phyloP scores from a whole-genome alignment of 2,797 vertebrate species.

The Oreochromis mossambicus region DNA sequence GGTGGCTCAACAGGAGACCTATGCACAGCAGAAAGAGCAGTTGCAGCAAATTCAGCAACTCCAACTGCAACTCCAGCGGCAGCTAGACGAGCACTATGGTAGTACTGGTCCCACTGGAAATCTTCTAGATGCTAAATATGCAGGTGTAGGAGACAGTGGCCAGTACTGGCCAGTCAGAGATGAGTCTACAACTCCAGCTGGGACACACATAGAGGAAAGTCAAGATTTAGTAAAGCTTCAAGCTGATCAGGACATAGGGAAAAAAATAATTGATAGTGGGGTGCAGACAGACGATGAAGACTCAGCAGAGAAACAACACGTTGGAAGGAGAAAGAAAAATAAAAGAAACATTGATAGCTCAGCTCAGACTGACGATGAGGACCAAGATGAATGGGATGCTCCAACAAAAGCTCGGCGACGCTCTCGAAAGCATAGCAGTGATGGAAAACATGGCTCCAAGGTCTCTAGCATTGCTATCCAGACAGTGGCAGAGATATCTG shows the following conservation, averaged over 20 bases:
- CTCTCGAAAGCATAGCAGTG: conserved; percentile 85
- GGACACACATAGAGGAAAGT: conserved; percentile 56
- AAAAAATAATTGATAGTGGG: conserved; percentile 90
- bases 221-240: conserved; percentile 80
- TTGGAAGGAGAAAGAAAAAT: conserved; percentile 84
- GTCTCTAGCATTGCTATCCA: conserved; percentile 96
- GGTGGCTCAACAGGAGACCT: conserved; percentile 94
- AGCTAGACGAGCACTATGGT: conserved; percentile 93
- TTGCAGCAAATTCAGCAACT: conserved; percentile 96
- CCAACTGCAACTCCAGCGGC: conserved; percentile 93
- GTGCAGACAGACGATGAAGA: conserved; percentile 98
- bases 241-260: conserved; percentile 80
- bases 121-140: conserved; percentile 86
- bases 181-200: conserved; percentile 74
- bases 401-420: conserved; percentile 87
- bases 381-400: conserved; percentile 95
- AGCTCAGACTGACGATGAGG: conserved; percentile 95
- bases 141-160: conserved; percentile 80
- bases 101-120: conserved; percentile 82
- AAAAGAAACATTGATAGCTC: conserved; percentile 92
- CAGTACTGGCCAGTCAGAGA: conserved; percentile 94
- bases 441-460: conserved; percentile 86
- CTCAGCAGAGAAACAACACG: conserved; percentile 81
- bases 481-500: conserved; percentile 97
- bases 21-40: conserved; percentile 92